A percentile compares a stretch with the other conserved stretches of the same genome.
Evolutionary conservation across 2,797 vertebrate genomes (phyloP).

Genomic region (Alcedo quadribrachys): DNA sequence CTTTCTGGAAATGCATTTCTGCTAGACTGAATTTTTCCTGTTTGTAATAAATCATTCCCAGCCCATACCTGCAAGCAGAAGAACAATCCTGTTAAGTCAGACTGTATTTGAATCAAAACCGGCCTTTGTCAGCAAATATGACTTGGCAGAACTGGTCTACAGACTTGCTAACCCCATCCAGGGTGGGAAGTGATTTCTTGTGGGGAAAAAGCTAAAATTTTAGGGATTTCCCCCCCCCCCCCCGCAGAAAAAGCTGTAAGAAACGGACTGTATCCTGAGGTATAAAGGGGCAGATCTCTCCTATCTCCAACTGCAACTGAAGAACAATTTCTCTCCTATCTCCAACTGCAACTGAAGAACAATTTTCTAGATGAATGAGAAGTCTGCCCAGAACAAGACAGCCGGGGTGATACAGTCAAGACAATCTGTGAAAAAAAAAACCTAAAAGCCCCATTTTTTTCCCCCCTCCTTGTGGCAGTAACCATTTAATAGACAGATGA

Average conservation of each 20-base stretch:
- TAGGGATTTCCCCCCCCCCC: neutral
- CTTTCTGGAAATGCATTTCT: conserved; percentile 99
- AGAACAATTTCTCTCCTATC: neutral
- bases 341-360: neutral
- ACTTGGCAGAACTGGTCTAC: neutral
- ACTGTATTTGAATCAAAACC: neutral
- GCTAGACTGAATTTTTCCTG: conserved; percentile 98
- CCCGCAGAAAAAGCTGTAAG: neutral
- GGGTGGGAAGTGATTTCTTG: neutral
- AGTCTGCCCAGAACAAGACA: neutral
- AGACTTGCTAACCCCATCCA: neutral
- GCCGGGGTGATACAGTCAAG: neutral
- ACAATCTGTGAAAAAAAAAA: neutral
- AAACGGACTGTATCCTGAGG: neutral
- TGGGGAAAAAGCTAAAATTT: neutral
- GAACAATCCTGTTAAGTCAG: neutral
- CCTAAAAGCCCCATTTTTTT: neutral
- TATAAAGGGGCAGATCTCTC: neutral
- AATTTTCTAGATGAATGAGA: neutral
- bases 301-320: neutral
- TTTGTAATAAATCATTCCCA: conserved; percentile 99
- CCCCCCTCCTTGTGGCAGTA: neutral
- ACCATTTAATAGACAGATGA: neutral
- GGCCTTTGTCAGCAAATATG: neutral
- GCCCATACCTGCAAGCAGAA: conserved; percentile 88